Conservation (phyloP, 2,113 vertebrate genomes). For the Erythrocercus mccallii region DNA sequence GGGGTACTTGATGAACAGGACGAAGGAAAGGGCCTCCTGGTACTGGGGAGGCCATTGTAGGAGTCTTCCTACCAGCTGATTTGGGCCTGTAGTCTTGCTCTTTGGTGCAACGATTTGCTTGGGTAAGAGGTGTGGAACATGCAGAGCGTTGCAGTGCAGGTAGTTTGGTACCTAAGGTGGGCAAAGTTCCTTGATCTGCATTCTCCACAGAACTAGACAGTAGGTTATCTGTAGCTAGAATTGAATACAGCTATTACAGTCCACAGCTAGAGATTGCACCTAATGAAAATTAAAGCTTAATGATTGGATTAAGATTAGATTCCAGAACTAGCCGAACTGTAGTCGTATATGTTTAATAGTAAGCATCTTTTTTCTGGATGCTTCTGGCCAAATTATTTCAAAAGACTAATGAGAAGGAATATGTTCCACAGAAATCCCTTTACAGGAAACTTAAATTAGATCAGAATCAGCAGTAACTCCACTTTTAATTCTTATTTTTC, state of each 20-base stretch:
- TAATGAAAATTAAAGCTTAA: not conserved
- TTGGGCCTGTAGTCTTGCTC: slow-evolving; percentile 86
- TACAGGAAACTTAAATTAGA: not conserved
- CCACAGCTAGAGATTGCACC: slow-evolving; percentile 7
- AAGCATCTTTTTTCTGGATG: not conserved
- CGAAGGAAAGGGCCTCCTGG: slow-evolving; percentile 85
- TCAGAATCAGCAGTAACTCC: not conserved
- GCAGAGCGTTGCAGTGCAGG: slow-evolving; percentile 76
- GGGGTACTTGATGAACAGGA: slow-evolving; percentile 90
- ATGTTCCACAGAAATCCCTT: not conserved
- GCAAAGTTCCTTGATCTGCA: slow-evolving; percentile 78
- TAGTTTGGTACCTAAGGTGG: slow-evolving; percentile 74
- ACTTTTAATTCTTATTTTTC: not conserved
- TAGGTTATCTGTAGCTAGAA: slow-evolving; percentile 72
- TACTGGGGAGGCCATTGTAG: slow-evolving; percentile 82
- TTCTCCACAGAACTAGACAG: slow-evolving; percentile 77
- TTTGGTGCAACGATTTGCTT: slow-evolving; percentile 81
- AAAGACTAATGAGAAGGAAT: not conserved
- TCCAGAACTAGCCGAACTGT: not conserved
- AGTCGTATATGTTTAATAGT: not conserved
- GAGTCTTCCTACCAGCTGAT: slow-evolving; percentile 83
- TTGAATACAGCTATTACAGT: slow-evolving; percentile 57
- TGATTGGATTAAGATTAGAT: not conserved
- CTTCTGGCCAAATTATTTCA: not conserved
- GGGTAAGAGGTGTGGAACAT: slow-evolving; percentile 77